Evolutionary conservation across 2,797 vertebrate species (phyloP), one percentile per base, ranked within the genome.

Genomic region (Strix occidentalis): DNA sequence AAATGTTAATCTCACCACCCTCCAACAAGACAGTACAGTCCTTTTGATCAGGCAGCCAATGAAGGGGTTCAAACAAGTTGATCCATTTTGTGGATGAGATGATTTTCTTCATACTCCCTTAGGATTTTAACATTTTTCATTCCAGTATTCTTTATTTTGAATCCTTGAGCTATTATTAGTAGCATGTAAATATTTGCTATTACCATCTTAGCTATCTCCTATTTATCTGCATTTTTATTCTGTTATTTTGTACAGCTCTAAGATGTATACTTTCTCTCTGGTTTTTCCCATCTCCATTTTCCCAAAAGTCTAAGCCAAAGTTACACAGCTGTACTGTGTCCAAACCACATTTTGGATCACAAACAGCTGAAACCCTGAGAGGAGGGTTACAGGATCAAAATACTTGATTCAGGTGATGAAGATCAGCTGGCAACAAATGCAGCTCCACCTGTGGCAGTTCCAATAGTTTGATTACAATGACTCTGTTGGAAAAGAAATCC

Each of bases 21-120:
- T 81, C 31, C 6, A 4, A 79, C 0, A 0, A 53, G 29, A 61
- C 3, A 20, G 2, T 45, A 37, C 4, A 58, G 46, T 63, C 39
- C 3, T 65, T 80, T 53, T 43, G 18, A 20, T 69, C 43, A 83
- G 35, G 13, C 23, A 83, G 15, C 1, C 24, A 72, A 24, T 12
- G 29, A 88, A 64, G 21, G 10, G 3, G 5, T n/a, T 74, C 33
- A 69, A 80, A n/a, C 1, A 71, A 4, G 16, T 11, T 45, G 24
- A 74, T 90, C 17, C 7, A 4, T 68, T 78, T 78, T 48, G 4
- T 68, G 16, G 4, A 5, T 45, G 10, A 86, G 43, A 58, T 63
- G 13, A 7, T 80, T 5, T 76, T 82, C 10, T 65, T 86, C 43
- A 56, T 21, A 18, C 3, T 54, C 15, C 9, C 14, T 81, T 28